Base-by-base conservation (phyloP, 2,888 invertebrate genomes). In the Habroteleia sp. region DNA sequence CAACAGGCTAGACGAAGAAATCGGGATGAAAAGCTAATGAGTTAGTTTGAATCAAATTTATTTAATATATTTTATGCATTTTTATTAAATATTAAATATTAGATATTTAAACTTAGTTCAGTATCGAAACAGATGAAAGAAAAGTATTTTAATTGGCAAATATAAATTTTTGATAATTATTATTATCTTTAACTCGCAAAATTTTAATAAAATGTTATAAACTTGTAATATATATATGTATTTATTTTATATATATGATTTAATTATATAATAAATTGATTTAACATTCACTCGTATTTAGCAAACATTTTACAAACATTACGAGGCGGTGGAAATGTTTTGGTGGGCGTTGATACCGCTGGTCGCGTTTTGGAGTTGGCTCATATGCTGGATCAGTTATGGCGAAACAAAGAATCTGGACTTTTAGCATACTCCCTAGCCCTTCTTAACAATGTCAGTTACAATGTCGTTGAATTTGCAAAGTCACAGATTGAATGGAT, bases 401-500 rank as follows among this genome's bases (percentile, higher is more conserved):
- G 97, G 97, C 91, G 96, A 52, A 97, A 97, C 87, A 96, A 96
- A 86, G 98, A 98, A 85, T 98, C 98, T 0, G 99, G 99, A 0
- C 90, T 99, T 1, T 93, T 97, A 72, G 96, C 97, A 0, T 99
- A 99, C 89, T 97, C 97, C 0, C 89, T 99, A 46, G 96, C 97
- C 0, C 90, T 99, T 58, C 90, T 99, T 0, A 99, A 96, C 81
- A 98, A 99, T 86, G 98, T 99, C 69, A 97, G 97, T 86, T 99
- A 98, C 84, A 99, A 99, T 86, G 99, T 99, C 0, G 96, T 99
- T 1, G 99, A 99, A 89, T 99, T 99, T 89, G 99, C 99, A 0
- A 99, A 99, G 88, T 97, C 97, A 0, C 97, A 95, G 92, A 97
- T 99, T 79, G 99, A 99, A 89, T 99, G 99, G 99, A 99, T 99